These are phyloP conservation scores for Pocillopora grandis DNA, from an alignment of 92 coral and sea anemone genomes.

Conservation along the genomic window DNA sequence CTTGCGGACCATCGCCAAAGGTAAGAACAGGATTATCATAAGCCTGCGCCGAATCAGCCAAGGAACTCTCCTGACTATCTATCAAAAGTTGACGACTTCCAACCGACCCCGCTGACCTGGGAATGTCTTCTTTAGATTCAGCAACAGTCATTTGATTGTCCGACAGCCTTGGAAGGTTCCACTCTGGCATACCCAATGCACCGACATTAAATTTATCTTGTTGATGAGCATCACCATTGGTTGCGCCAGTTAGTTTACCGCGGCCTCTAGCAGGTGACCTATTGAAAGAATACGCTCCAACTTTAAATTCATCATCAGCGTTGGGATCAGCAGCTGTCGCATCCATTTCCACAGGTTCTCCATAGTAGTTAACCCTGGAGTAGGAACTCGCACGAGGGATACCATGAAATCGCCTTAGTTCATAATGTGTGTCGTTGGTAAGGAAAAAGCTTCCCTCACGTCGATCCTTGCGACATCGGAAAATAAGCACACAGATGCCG, in stretches of 20 bases:
- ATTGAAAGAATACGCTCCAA: conserved; percentile 41
- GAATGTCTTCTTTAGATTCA: conserved; percentile 2
- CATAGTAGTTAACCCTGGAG: conserved; percentile 80
- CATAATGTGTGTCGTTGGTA: conserved; percentile 58
- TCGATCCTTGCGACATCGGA: conserved; percentile 79
- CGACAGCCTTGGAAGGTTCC: conserved; percentile 83
- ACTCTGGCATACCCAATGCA: conserved; percentile 68
- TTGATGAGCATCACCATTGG: conserved; percentile 19
- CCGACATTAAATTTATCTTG: conserved; percentile 73
- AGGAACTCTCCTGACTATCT: background rate
- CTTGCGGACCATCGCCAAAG: conserved; percentile 39
- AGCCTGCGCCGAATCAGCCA: conserved; percentile 46
- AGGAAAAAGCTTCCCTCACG: conserved; percentile 64
- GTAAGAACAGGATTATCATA: conserved; percentile 70
- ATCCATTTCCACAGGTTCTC: conserved; percentile 72
- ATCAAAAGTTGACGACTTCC: conserved; percentile 23
- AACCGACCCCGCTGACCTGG: conserved; percentile 12
- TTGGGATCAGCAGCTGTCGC: conserved; percentile 59
- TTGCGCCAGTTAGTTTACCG: conserved; percentile 9
- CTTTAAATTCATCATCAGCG: conserved; percentile 65
- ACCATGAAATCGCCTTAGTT: conserved; percentile 73
- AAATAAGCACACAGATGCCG: conserved; percentile 64
- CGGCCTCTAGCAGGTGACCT: conserved; percentile 26
- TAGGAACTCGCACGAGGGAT: conserved; percentile 58
- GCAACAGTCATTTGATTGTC: conserved; percentile 59